Base-by-base conservation (phyloP, 2,888 invertebrate species). In the Euphydryas editha region DNA sequence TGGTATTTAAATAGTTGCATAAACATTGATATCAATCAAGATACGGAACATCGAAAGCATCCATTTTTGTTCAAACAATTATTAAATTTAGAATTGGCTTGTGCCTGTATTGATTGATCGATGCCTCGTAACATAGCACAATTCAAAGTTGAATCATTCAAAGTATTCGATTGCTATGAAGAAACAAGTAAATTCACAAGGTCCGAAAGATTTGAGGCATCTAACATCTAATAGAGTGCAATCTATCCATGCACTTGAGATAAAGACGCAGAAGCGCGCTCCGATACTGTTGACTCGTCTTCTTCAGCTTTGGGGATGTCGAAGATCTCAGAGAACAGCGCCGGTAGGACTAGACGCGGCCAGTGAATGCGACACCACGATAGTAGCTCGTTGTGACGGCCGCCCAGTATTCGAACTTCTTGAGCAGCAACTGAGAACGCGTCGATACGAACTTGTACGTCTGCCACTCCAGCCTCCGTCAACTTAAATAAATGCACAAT, bases 321-420 rank as follows among this genome's bases (percentile, higher is more conserved):
- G 91, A 98, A 99, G 78, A 99, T 98, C 91, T 99, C 99, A 42
- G 98, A 96, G 90, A 98, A 99, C 63, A 99, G 94, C 3, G 98
- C 98, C 56, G 99, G 99, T 78, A 99, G 94, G 71, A 96, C 94
- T 67, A 97, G 94, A 78, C 95, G 95, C 67, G 95, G 94, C 98
- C 98, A 98, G 90, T 97, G 95, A 78, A 95, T 94, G 75, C 98
- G 95, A 91, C 97, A 98, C 98, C 98, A 99, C 84, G 96, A 95
- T 79, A 99, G 93, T 79, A 97, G 95, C 73, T 96, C 95, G 75
- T 95, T 94, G 90, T 99, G 98, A 74, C 96, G 96, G 54, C 94
- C 93, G 39, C 98, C 98, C 62, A 99, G 94, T 39, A 95, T 94
- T 68, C 96, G 94, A 72, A 98, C 94, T 84, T 98, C 97, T 70